Evolutionary conservation across 2,888 invertebrate species (phyloP), one percentile per base, ranked within the genome.

Genomic region (Pristionchus mayeri): DNA sequence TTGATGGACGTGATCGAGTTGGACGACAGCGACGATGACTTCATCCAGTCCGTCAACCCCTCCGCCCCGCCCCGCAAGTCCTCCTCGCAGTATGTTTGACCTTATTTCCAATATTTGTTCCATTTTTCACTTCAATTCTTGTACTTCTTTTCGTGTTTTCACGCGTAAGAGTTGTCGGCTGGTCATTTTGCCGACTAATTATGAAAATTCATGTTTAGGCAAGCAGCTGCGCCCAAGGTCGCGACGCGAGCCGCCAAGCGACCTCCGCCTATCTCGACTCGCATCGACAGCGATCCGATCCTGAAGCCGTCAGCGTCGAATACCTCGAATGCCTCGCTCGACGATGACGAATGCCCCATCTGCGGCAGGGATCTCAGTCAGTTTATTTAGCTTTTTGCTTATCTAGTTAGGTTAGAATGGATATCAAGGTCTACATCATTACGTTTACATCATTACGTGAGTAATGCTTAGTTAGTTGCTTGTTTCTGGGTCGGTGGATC

Each of bases 241-340:
- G 40, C 48, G 18, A n/a, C n/a, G n/a, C 21, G 48, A 4, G 71
- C 18, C 40, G 21, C 24, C 71, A 71, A 71, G 40, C 76, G 76
- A 27, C 76, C 50, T 44, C 76, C 76, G 7, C 76, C 76, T 6
- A 50, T 78, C n/a, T n/a, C 50, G 30, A 78, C 50, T 27, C 34
- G 40, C n/a, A 78, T 78, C 50, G 76, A 48, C 48, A 78, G 76
- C 50, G 76, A 78, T 50, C 76, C 76, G n/a, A 78, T 78, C 30
- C 50, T 78, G 76, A 78, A 27, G 76, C 18, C 76, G 2, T 71
- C 71, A n/a, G 34, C 63, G 63, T 71, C 71, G 44, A 18, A 3
- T 13, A 16, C 13, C 16, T n/a, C 6, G 3, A 18, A n/a, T 18
- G 16, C 37, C 9, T 4, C 37, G 37, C 18, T 67, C 34, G 40